Percentiles rank a stretch among this genome's conserved stretches.
Conservation (phyloP, 2,113 vertebrate genomes). For the Buteo buteo region DNA sequence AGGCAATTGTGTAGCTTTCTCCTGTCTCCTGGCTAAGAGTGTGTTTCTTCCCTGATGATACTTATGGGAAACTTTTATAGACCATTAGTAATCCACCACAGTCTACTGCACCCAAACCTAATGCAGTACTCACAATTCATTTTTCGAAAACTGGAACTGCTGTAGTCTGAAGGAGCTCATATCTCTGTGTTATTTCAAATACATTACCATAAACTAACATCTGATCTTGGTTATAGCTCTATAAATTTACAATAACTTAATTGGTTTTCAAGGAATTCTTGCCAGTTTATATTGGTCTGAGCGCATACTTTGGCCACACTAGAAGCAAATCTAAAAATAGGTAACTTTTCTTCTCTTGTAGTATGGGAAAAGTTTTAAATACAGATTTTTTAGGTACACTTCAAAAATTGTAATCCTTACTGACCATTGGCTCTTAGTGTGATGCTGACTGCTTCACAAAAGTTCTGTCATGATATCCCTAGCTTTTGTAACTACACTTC, state of each 20-base stretch:
- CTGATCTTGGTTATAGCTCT: constrained; percentile 1
- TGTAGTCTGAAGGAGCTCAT: background rate
- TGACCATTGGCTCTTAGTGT: background rate
- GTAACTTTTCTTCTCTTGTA: background rate
- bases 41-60: background rate
- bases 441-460: background rate
- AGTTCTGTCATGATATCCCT: background rate
- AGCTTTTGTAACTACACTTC: background rate
- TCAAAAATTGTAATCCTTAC: background rate
- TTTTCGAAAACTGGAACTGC: background rate
- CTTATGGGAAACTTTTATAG: background rate
- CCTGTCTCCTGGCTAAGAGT: background rate
- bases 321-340: background rate
- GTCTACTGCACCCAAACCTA: background rate
- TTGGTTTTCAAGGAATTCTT: background rate
- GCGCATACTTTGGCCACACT: background rate
- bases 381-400: background rate
- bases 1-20: background rate
- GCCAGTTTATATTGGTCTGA: background rate
- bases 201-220: background rate
- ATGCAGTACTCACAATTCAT: background rate
- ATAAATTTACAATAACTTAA: background rate
- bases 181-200: background rate
- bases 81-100: background rate
- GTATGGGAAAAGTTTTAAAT: background rate